These are phyloP conservation scores for Silurus asotus DNA, from an alignment of 2,113 vertebrate species.

Conservation along the genomic window DNA sequence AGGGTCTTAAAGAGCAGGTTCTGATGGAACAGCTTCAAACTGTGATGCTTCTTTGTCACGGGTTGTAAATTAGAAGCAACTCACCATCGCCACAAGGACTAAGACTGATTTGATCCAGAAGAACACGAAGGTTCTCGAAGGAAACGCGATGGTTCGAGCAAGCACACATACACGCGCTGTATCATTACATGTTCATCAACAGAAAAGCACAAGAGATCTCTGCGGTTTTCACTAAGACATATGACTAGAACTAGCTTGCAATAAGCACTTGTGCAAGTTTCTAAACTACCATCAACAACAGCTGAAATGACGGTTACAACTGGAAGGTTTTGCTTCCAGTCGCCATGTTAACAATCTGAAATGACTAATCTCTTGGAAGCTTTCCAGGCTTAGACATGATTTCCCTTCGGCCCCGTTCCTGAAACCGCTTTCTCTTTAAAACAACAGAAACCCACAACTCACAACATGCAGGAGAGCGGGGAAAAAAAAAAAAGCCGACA, in stretches of 20 bases:
- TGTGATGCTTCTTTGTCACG: not conserved
- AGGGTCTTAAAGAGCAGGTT: not conserved
- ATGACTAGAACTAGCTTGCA: not conserved
- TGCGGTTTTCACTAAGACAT: not conserved
- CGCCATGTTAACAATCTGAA: slow-evolving; percentile 9
- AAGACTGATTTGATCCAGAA: not conserved
- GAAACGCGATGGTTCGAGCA: not conserved
- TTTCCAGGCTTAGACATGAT: not conserved
- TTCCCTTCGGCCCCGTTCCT: not conserved
- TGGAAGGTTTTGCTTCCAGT: not conserved
- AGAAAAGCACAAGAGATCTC: not conserved
- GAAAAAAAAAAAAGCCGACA: not conserved
- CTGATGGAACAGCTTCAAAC: not conserved
- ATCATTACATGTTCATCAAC: not conserved
- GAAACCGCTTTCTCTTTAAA: not conserved
- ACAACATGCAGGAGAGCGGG: not conserved
- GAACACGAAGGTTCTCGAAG: not conserved
- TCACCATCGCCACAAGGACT: not conserved
- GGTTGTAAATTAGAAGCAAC: not conserved
- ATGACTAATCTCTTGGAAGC: slow-evolving; percentile 10
- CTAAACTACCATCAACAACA: not conserved
- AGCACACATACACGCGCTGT: not conserved
- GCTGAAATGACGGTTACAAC: not conserved
- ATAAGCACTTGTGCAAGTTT: not conserved
- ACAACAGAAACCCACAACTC: not conserved